Percentiles rank a stretch among this genome's conserved stretches.
phyloP scores from a whole-genome alignment of 30 jellyfish, hydroid and myxozoan species.

The Phacellophora camtschatica region DNA sequence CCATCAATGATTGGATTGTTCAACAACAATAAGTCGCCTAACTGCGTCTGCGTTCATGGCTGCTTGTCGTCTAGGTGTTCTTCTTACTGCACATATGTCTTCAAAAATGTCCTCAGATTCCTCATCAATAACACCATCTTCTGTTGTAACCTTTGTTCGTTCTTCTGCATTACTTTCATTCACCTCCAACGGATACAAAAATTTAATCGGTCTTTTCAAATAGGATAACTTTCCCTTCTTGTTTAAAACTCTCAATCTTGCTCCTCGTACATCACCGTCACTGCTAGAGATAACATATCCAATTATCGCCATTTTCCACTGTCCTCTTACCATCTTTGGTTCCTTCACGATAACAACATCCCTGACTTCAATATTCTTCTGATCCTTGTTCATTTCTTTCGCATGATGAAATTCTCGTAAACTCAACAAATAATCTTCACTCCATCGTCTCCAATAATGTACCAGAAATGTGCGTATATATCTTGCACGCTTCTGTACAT shows the following conservation, averaged over 20 bases:
- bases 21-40: constrained; percentile 10
- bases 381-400: background rate
- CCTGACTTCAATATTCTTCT: background rate
- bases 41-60: constrained; percentile 30
- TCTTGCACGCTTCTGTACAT: constrained; percentile 27
- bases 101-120: no score
- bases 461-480: constrained; percentile 11
- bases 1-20: constrained; percentile 3
- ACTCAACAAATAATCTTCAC: constrained; percentile 19
- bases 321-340: background rate
- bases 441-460: constrained; percentile 37
- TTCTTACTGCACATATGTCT: no score
- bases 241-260: constrained; percentile 5
- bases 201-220: constrained; percentile 2
- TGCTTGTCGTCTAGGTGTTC: constrained; percentile 18
- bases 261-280: constrained; percentile 6
- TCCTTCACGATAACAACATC: constrained; percentile 29
- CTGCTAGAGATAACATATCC: constrained; percentile 2
- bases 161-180: background rate
- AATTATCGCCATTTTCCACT: constrained; percentile 25
- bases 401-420: constrained; percentile 16
- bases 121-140: background rate
- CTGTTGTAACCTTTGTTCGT: background rate
- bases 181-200: constrained; percentile 15
- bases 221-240: background rate